A percentile compares a stretch with the other conserved stretches of the same genome.
Evolutionary conservation across 2,888 invertebrate genomes (phyloP).

Genomic region (Erebia aethiops): DNA sequence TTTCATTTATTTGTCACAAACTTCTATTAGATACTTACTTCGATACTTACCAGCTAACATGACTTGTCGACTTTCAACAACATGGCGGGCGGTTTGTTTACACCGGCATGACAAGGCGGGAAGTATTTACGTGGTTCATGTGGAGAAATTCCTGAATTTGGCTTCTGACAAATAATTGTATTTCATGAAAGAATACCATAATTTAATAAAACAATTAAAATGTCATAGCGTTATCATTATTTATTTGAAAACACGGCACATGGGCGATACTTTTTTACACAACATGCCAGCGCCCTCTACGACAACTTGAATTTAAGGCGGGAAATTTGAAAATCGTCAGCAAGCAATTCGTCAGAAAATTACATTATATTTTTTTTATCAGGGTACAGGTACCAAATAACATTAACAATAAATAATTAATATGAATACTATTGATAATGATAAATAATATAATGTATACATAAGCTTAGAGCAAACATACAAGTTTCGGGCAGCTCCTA

Average conservation of each 20-base stretch:
- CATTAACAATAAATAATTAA: neutral
- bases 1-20: neutral
- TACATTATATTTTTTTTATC: too few species aligned
- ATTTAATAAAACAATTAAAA: constrained; percentile 57
- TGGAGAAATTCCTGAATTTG: constrained; percentile 34
- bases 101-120: constrained; percentile 82
- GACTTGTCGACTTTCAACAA: constrained; percentile 68
- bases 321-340: constrained; percentile 30
- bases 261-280: constrained; percentile 65
- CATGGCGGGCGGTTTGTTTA: constrained; percentile 84
- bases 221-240: constrained; percentile 45
- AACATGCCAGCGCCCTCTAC: constrained; percentile 60
- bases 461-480: neutral
- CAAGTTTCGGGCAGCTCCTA: too few species aligned
- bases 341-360: neutral
- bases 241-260: constrained; percentile 59
- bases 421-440: too few species aligned
- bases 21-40: constrained; percentile 43
- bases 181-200: constrained; percentile 56
- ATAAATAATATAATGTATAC: too few species aligned
- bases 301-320: constrained; percentile 51
- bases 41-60: constrained; percentile 57
- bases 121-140: constrained; percentile 57
- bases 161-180: constrained; percentile 54
- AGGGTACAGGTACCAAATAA: too few species aligned